Conservation (phyloP, 2,113 vertebrate genomes). For the Pachycephala philippinensis region DNA sequence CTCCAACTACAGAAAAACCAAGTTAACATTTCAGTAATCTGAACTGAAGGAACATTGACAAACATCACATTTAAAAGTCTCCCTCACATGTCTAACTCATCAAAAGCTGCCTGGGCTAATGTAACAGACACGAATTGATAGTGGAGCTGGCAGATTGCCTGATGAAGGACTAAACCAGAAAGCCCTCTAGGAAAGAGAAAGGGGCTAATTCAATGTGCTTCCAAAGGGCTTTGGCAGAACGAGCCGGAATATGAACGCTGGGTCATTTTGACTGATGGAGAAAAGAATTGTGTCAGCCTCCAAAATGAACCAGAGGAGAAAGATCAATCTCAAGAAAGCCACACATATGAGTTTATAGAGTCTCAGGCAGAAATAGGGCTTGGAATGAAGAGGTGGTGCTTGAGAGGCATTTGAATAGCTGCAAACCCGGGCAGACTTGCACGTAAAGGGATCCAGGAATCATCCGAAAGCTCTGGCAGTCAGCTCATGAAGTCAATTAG, state of each 20-base stretch:
- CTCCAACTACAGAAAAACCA: background rate
- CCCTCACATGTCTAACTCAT: slow-evolving; percentile 2
- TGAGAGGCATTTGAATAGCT: background rate
- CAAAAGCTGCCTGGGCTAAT: background rate
- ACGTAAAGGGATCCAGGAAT: background rate
- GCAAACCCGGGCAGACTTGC: background rate
- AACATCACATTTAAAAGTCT: slow-evolving; percentile 11
- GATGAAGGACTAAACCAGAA: slow-evolving; percentile 36
- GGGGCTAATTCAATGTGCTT: slow-evolving; percentile 19
- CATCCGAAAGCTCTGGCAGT: background rate
- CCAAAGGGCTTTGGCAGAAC: slow-evolving; percentile 15
- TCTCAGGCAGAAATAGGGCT: background rate
- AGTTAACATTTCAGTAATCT: background rate
- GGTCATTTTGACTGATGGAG: slow-evolving; percentile 36
- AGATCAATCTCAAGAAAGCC: slow-evolving; percentile 38
- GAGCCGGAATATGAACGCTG: background rate
- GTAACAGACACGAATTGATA: slow-evolving; percentile 38
- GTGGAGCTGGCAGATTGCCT: slow-evolving; percentile 44
- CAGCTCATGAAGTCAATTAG: background rate
- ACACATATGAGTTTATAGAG: background rate
- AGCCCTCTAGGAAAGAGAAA: slow-evolving; percentile 47
- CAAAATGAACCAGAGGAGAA: slow-evolving; percentile 13
- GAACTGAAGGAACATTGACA: slow-evolving; percentile 23
- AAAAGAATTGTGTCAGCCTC: slow-evolving; percentile 6
- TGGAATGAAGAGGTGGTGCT: background rate